These are phyloP conservation scores for Anas acuta DNA, from an alignment of 2,797 vertebrate genomes.

Conservation along the genomic window DNA sequence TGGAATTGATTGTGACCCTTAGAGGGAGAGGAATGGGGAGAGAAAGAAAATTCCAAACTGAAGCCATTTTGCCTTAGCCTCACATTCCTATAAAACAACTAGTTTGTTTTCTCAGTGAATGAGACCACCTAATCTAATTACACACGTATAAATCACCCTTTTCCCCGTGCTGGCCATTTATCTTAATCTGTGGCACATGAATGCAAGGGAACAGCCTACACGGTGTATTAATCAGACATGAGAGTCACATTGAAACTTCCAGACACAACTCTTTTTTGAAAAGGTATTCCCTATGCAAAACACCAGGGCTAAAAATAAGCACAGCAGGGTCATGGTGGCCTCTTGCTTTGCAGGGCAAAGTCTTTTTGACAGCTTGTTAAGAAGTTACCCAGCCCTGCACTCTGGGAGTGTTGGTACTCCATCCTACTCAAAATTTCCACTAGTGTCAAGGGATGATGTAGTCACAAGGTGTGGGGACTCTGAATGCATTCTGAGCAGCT, in stretches of 20 bases:
- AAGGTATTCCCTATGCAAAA: neutral
- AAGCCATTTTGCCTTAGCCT: neutral
- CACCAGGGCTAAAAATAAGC: neutral
- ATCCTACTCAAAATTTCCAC: neutral
- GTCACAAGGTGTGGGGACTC: neutral
- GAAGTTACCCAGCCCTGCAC: too few relatives aligned
- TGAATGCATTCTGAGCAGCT: neutral
- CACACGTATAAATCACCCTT: neutral
- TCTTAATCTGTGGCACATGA: too few relatives aligned
- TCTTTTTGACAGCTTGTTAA: neutral
- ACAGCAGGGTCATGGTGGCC: neutral
- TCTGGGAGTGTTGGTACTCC: neutral
- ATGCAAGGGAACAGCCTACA: neutral
- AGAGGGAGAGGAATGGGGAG: neutral
- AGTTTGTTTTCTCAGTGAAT: neutral
- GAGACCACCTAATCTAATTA: neutral
- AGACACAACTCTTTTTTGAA: neutral
- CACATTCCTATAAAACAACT: neutral
- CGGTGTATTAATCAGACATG: neutral
- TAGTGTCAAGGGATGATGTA: neutral
- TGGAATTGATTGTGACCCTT: accelerated
- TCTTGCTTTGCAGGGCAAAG: neutral
- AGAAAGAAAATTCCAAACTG: neutral
- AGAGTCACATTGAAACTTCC: neutral
- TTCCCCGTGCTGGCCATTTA: neutral